Evolutionary conservation across 1,140 invertebrate species (phyloP).

Genomic region (Geopemphigus sp.): DNA sequence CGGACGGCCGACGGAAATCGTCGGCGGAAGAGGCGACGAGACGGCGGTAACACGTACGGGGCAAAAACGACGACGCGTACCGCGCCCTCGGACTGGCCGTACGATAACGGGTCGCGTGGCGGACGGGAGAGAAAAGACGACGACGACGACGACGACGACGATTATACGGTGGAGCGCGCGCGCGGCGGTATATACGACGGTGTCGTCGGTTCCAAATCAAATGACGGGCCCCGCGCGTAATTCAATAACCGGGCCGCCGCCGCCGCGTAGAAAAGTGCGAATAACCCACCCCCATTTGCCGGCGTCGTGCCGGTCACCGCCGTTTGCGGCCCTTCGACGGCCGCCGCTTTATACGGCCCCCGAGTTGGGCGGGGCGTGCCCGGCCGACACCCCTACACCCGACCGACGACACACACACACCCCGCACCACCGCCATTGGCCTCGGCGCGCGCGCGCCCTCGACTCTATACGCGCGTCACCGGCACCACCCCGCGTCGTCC

Average conservation of each 20-base stretch:
- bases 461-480: not conserved
- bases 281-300: constrained; percentile 21
- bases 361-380: constrained; percentile 28
- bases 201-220: constrained; percentile 50
- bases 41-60: not conserved
- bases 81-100: too few relatives aligned
- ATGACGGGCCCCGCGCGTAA: constrained; percentile 49
- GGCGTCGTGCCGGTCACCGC: constrained; percentile 5
- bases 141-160: not conserved
- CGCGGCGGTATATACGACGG: constrained; percentile 37
- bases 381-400: constrained; percentile 18
- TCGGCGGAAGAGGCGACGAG: not conserved
- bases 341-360: not conserved
- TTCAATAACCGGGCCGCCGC: constrained; percentile 49
- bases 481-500: too few relatives aligned
- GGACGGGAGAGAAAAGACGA: constrained; percentile 6
- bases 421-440: not conserved
- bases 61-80: too few relatives aligned
- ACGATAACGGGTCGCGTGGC: not conserved
- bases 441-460: constrained; percentile 10
- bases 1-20: too few relatives aligned
- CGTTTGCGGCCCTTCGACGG: not conserved
- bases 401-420: not conserved
- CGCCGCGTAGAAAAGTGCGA: constrained; percentile 45
- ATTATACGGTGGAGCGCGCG: not conserved